These are phyloP conservation scores for Halichoerus grypus DNA, from an alignment of 2,113 vertebrate genomes.

Conservation along the genomic window DNA sequence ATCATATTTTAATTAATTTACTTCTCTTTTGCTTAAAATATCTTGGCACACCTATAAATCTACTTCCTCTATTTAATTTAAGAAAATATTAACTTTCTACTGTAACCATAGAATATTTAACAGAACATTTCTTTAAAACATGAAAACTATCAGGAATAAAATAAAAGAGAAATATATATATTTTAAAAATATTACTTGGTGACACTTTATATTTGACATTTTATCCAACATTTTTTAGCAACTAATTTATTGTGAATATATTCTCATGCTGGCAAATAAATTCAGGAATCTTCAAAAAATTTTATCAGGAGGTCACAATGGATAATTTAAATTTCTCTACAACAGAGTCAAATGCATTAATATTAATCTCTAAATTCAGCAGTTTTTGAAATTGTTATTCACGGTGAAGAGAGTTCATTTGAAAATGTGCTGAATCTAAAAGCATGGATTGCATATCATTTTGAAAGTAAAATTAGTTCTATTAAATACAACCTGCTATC, in stretches of 20 bases:
- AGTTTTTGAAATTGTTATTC: neutral
- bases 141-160: neutral
- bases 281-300: neutral
- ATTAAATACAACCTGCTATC: neutral
- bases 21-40: neutral
- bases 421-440: conserved; percentile 6
- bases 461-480: neutral
- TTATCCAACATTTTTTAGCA: neutral
- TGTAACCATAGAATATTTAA: conserved; percentile 1
- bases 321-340: neutral
- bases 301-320: neutral
- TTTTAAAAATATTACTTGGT: neutral
- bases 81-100: conserved; percentile 22
- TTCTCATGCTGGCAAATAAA: neutral
- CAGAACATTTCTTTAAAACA: neutral
- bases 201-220: neutral
- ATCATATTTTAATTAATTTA: conserved; percentile 55
- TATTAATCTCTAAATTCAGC: neutral
- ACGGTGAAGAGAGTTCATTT: neutral
- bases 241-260: conserved; percentile 18
- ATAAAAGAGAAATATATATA: neutral
- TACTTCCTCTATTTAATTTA: conserved; percentile 37
- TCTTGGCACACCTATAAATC: neutral
- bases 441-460: neutral
- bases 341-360: neutral